Evolutionary conservation across 2,888 invertebrate genomes (phyloP), one percentile per base, ranked within the genome.

Genomic region (Lepetodrilus schrolli): DNA sequence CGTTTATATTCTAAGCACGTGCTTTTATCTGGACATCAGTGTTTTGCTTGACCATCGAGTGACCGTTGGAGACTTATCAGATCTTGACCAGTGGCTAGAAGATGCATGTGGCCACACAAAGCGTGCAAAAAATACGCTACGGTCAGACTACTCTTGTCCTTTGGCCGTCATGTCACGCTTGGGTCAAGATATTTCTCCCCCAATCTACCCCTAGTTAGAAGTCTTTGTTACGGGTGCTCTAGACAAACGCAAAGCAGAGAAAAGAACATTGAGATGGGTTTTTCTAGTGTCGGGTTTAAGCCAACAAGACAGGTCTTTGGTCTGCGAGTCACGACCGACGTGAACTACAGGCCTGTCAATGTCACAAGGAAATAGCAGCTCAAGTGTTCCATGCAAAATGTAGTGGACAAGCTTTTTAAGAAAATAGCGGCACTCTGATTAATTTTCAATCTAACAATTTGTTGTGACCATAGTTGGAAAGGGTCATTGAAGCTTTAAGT

Each of bases 211-310:
- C 26, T 26, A 58, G 26, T 58, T 26, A 58, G 30, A 30, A 17
- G 26, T 34, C 17, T 51, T 58, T 58, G 58, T 58, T 58, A 23
- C 20, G 26, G 58, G 58, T 30, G 58, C 30, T 23, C 58, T 58
- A 30, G 58, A 26, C 58, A 58, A 58, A 58, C 58, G 26, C 34
- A 17, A 58, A 58, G 13, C 58, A 58, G 58, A 30, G 58, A 58
- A 58, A 58, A 58, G 58, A 58, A 58, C 58, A 58, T 58, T 30
- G 58, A 26, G 30, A 58, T 58, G 30, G 58, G n/a, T 58, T 58
- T 58, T 58, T 58, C 26, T 30, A 30, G 58, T 58, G 58, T 58
- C 58, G n/a, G 30, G 58, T 58, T 26, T 58, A 30, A 58, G 30
- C 58, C 30, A 58, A 58, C 58, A 58, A 58, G 30, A 34, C 8